phyloP scores from a whole-genome alignment of 2,113 vertebrate genomes.

The Neoarius graeffei region DNA sequence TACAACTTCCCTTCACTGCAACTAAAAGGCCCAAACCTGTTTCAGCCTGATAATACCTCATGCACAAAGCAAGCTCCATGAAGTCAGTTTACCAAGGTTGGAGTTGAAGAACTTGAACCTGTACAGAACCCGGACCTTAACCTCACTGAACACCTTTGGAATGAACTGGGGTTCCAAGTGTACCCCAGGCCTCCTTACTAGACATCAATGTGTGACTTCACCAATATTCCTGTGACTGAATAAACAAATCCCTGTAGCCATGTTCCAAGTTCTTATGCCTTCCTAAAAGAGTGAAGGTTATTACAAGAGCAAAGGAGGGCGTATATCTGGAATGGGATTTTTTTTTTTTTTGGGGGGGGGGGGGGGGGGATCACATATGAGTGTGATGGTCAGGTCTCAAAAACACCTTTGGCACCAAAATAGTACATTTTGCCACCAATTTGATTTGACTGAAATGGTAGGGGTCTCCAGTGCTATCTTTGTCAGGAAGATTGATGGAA shows the following conservation, averaged over 20 bases:
- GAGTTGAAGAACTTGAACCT: background rate
- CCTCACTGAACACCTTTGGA: background rate
- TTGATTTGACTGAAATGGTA: background rate
- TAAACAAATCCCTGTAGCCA: background rate
- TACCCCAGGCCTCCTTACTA: background rate
- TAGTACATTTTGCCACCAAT: background rate
- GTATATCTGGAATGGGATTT: background rate
- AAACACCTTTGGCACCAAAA: background rate
- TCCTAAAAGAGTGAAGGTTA: background rate
- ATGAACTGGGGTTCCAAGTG: background rate
- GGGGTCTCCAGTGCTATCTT: background rate
- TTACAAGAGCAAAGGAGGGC: background rate
- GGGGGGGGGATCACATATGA: background rate
- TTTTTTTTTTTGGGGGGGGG: too few relatives aligned
- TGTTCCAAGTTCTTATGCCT: background rate
- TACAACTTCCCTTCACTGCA: background rate
- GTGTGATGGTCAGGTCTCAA: background rate
- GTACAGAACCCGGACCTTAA: background rate
- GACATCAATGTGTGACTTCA: background rate
- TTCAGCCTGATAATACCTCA: background rate
- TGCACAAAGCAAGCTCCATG: too few relatives aligned
- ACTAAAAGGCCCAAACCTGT: background rate
- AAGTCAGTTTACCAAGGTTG: background rate
- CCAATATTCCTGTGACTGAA: background rate
- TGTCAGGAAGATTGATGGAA: background rate